phyloP scores from a whole-genome alignment of 2,113 vertebrate species.

The Paramormyrops kingsleyae region DNA sequence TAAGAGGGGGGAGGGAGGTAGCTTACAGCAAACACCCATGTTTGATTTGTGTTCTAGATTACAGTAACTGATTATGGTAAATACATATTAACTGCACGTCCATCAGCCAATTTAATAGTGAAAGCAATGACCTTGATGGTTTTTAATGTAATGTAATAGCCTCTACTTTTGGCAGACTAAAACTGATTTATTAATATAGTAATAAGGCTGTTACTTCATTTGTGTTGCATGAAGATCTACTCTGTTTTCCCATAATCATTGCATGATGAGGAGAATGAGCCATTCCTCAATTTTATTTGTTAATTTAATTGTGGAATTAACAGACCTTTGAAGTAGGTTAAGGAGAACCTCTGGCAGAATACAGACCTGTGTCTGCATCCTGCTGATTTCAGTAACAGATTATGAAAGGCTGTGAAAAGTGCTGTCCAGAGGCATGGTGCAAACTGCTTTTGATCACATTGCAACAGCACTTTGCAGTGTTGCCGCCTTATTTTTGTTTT shows the following conservation, averaged over 20 bases:
- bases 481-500: not conserved
- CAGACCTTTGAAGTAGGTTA: not conserved
- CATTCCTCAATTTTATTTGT: not conserved
- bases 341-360: not conserved
- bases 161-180: not conserved
- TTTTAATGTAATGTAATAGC: not conserved
- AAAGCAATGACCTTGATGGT: not conserved
- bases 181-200: not conserved
- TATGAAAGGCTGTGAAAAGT: not conserved
- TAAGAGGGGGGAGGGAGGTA: not conserved
- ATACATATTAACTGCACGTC: not conserved
- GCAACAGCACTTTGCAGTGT: not conserved
- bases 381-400: not conserved
- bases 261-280: not conserved
- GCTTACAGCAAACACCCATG: not conserved
- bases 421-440: not conserved
- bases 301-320: not conserved
- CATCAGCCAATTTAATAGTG: not conserved
- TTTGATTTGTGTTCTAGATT: not conserved
- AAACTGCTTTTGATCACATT: not conserved
- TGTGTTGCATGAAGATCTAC: not conserved
- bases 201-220: not conserved
- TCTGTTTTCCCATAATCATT: not conserved
- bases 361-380: not conserved
- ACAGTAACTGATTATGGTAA: not conserved